Base-by-base conservation (phyloP, 2,113 vertebrate genomes). In the Lates calcarifer region DNA sequence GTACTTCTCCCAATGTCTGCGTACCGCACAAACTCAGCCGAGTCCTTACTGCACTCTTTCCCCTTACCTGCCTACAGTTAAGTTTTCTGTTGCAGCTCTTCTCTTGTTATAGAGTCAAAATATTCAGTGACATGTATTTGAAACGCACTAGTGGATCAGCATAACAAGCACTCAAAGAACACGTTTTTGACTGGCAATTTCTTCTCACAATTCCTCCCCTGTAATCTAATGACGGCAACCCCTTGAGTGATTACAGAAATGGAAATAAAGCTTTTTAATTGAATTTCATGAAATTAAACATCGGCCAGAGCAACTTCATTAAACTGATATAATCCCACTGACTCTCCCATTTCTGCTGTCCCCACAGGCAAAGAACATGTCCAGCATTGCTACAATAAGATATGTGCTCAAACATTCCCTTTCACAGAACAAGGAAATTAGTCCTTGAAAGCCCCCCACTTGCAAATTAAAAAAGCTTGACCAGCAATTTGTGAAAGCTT, bases 211-310 rank as follows among this genome's bases (percentile, higher is more conserved):
- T 62, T 65, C 35, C 35, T 35, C 55, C 67, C 58, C 41, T 58
- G 37, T 77, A 81, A 83, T 89, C 82, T 81, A 86, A 88, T 86
- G 60, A 80, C 22, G 17, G 29, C 45, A 51, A 61, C 73, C 88
- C 83, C 79, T 70, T 74, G 81, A 89, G 74, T 91, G 86, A 89
- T 89, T 79, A 73, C 71, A 74, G 45, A 70, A 82, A 77, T 77
- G 57, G 80, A 88, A 89, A 83, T 83, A 83, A 86, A 84, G 72
- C 56, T 69, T 92, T 90, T 89, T 90, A 91, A 93, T 90, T 91
- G 85, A 92, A 93, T 92, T 92, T 85, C 57, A 79, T 87, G 33
- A 90, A 91, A 93, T 92, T 83, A 91, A 91, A 91, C 89, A 84
- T 81, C 17, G 56, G 77, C 72, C 74, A 58, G 83, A 92, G 90